Evolutionary conservation across 2,888 invertebrate species (phyloP).

Genomic region (Furcula furcula): DNA sequence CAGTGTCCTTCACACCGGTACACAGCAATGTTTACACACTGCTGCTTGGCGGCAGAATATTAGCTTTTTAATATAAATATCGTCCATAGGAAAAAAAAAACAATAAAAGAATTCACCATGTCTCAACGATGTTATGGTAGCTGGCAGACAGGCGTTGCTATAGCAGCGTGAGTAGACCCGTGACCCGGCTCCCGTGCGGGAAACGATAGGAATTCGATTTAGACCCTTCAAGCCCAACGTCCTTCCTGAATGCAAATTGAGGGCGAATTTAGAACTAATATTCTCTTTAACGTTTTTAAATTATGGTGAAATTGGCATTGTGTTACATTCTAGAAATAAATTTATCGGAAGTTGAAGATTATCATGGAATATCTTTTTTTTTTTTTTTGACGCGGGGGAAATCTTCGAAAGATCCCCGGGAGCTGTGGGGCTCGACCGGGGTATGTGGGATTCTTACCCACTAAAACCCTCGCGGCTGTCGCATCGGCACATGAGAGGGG

Average conservation of each 20-base stretch:
- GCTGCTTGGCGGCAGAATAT: no score
- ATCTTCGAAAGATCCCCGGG: no score
- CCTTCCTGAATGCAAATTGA: slow-evolving; percentile 74
- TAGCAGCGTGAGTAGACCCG: slow-evolving; percentile 33
- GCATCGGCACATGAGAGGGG: no score
- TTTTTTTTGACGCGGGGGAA: no score
- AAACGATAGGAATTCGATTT: slow-evolving; percentile 77
- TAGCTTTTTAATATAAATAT: no score
- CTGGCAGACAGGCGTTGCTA: slow-evolving; percentile 27
- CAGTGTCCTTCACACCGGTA: no score
- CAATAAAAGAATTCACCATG: slow-evolving; percentile 29
- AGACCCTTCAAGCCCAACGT: slow-evolving; percentile 57
- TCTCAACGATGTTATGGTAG: slow-evolving; percentile 31
- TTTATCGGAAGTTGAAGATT: no score
- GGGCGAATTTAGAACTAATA: slow-evolving; percentile 58
- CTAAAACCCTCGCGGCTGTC: no score
- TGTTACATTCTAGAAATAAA: slow-evolving; percentile 9
- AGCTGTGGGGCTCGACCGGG: no score
- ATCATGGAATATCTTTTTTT: no score
- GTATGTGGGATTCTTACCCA: no score
- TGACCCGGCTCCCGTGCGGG: slow-evolving; percentile 51
- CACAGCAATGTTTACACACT: no score
- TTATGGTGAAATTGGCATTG: slow-evolving; percentile 49
- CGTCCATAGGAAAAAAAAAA: not conserved
- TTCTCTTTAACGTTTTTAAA: slow-evolving; percentile 57